These are phyloP conservation scores for Lasioglossum zephyrum DNA, from an alignment of 2,888 invertebrate species.

Conservation along the genomic window DNA sequence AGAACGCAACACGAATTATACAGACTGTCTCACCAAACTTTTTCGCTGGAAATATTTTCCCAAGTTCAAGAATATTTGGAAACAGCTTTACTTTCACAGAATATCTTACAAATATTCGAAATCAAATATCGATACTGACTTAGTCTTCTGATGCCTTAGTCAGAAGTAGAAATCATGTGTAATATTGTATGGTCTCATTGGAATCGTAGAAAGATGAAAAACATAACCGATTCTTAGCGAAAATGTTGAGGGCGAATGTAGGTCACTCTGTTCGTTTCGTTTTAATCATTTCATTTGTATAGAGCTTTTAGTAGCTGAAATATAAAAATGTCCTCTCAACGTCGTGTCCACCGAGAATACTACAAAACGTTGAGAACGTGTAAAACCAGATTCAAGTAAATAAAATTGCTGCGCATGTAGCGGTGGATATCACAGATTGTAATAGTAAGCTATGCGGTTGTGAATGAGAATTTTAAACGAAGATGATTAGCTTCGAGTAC, in stretches of 20 bases:
- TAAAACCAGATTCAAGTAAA: background rate
- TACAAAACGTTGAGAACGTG: background rate
- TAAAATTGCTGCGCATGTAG: background rate
- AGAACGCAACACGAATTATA: constrained; percentile 22
- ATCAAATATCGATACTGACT: background rate
- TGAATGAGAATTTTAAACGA: background rate
- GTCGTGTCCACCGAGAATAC: background rate
- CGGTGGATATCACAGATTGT: background rate
- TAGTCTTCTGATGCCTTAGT: background rate
- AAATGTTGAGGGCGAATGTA: background rate
- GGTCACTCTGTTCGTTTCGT: constrained; percentile 7
- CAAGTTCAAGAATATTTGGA: constrained; percentile 1
- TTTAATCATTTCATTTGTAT: background rate
- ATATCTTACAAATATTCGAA: too few species aligned
- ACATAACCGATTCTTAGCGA: background rate
- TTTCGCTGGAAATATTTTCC: constrained; percentile 7
- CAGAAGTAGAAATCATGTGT: background rate
- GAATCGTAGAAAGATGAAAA: background rate
- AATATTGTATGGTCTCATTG: background rate
- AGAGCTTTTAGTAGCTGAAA: background rate
- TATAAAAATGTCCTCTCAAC: background rate
- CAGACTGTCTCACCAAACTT: background rate
- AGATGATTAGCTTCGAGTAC: background rate
- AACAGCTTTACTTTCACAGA: background rate
- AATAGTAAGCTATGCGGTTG: background rate